Evolutionary conservation across 2,888 invertebrate genomes (phyloP), one percentile per base, ranked within the genome.

Genomic region (Chymomyza fuscimana): DNA sequence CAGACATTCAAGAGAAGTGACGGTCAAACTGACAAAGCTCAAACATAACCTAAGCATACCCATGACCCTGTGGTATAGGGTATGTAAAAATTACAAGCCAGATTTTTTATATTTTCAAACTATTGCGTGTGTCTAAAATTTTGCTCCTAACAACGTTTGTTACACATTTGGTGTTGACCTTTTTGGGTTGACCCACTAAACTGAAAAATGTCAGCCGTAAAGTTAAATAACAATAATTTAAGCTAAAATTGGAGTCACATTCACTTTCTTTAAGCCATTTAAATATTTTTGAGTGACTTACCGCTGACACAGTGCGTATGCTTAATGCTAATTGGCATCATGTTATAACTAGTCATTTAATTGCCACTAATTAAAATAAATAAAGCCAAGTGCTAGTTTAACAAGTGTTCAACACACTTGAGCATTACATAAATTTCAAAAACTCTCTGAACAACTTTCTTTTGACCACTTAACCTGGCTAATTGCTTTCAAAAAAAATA

Each of bases 121-220:
- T 72, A 63, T 77, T 70, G 79, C 82, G 75, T 82, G 84, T 7
- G 62, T 54, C 65, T 58, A 64, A 63, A 65, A 61, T n/a, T 52
- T 59, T 19, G 4, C 15, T 10, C 19, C 16, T 29, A 5, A 66
- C 50, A 54, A 56, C 64, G 54, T 54, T 60, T 63, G 63, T 67
- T 63, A 61, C 62, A 64, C 46, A 51, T 56, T 51, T n/a, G 51
- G 12, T 12, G 7, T 19, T 72, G 75, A 75, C 70, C 79, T 73
- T 69, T 56, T 66, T 15, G 61, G 9, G 59, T 65, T 77, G 79
- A 77, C 77, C 78, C 59, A 77, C 56, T 74, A 52, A 65, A 63
- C 54, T 32, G 25, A 22, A 54, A 56, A 58, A 46, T n/a, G 59
- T 25, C 15, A 59, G 22, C 22, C 4, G 10, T 12, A 10, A 40